Percentiles rank a stretch among this genome's conserved stretches.
phyloP scores from a whole-genome alignment of 2,888 invertebrate genomes.

The Dynastes hyllus region DNA sequence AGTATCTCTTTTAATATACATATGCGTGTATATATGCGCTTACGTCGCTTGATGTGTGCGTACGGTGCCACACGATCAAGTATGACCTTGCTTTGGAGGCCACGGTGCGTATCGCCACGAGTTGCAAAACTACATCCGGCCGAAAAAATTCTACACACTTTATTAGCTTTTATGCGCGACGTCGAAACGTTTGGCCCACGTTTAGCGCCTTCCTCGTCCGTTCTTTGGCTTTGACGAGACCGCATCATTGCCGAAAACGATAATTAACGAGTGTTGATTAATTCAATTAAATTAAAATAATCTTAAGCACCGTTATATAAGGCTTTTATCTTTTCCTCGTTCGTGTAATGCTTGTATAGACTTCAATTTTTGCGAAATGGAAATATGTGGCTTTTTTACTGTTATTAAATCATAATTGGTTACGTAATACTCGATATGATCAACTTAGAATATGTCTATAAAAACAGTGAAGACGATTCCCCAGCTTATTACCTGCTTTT shows the following conservation, averaged over 20 bases:
- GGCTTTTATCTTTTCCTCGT: not conserved
- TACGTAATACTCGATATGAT: too few species aligned
- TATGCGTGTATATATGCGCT: slow-evolving; percentile 3
- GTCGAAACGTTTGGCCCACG: not conserved
- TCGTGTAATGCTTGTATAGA: not conserved
- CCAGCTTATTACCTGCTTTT: too few species aligned
- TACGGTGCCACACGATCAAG: slow-evolving; percentile 32
- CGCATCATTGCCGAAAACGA: not conserved
- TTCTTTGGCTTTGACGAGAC: slow-evolving; percentile 3
- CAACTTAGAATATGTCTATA: too few species aligned
- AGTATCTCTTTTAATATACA: not conserved
- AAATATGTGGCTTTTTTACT: too few species aligned
- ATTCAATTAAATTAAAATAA: slow-evolving; percentile 17
- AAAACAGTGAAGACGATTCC: too few species aligned
- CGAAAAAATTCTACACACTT: slow-evolving; percentile 29
- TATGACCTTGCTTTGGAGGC: slow-evolving; percentile 58
- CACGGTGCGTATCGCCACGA: slow-evolving; percentile 54
- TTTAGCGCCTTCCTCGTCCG: not conserved
- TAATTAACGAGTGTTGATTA: slow-evolving; percentile 3
- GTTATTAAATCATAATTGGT: too few species aligned
- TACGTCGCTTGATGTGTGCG: slow-evolving; percentile 21
- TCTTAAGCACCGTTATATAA: not conserved
- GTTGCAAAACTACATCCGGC: slow-evolving; percentile 49
- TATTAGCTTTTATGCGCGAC: not conserved
- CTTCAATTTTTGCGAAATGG: too few species aligned